Evolutionary conservation across 2,888 invertebrate species (phyloP), one percentile per base, ranked within the genome.

Genomic region (Drosophila austrosaltans): DNA sequence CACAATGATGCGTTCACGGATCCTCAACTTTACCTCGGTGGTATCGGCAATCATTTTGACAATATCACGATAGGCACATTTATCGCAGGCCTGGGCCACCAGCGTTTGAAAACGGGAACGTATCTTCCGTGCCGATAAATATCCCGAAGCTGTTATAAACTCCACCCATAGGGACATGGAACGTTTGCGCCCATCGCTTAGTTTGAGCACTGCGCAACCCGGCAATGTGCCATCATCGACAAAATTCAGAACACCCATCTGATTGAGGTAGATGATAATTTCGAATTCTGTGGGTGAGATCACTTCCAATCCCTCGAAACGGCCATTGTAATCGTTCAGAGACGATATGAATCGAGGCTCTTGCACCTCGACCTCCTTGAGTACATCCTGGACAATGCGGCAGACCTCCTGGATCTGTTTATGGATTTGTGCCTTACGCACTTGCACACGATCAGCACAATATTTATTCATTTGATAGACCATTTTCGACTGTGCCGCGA

Each of bases 101-200:
- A 97, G 92, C 0, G 97, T 97, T 92, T 98, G 98, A 93, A 99
- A 98, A 12, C 98, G 94, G 54, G 98, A 98, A 68, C 98, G 95
- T 83, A 98, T 98, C 93, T 98, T 98, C 53, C 98, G 93, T n/a
- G 98, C 98, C 0, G 98, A 98, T 65, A 98, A 93, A 92, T 98
- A 98, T 3, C 98, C 98, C 3, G 97, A 97, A 7, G 98, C 98
- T 4, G 98, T 98, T 91, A 98, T 98, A 93, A 98, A 98, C 93
- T 98, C 98, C 63, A 98, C 98, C 98, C 98, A 98, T 22, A 98
- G 94, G 4, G 98, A 98, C 98, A 98, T 98, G 85, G 98, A 98
- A 65, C 98, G 95, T 92, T 98, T 98, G 77, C 98, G 95, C 75
- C 98, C 98, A 93, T 98, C 98, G 94, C 97, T 97, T 44, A 98